These are phyloP conservation scores for Pomatostomus ruficeps DNA, from an alignment of 2,113 vertebrate species.

Conservation along the genomic window DNA sequence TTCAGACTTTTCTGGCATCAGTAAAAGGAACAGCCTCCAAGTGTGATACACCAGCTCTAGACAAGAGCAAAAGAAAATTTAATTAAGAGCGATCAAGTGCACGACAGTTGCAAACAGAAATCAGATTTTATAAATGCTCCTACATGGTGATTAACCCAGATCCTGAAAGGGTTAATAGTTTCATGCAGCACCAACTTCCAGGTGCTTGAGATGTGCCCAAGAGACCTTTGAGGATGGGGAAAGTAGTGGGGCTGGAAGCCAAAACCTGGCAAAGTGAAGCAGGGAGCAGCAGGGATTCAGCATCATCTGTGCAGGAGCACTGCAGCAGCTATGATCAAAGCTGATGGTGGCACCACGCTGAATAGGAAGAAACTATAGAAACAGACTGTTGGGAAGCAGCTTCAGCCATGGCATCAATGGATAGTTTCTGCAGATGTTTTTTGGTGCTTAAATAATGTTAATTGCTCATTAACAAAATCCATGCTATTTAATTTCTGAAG, in stretches of 20 bases:
- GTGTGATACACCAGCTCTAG: constrained; percentile 23
- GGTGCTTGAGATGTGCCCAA: neutral
- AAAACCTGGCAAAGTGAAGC: neutral
- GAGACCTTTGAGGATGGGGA: neutral
- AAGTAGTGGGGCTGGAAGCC: neutral
- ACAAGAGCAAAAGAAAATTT: constrained; percentile 10
- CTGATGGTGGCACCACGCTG: neutral
- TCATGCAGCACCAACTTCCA: neutral
- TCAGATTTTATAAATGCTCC: neutral
- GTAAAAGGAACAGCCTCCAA: constrained; percentile 30
- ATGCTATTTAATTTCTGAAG: neutral
- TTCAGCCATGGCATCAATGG: rapidly evolving
- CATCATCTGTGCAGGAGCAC: neutral
- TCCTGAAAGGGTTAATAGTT: neutral
- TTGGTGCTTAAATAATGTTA: neutral
- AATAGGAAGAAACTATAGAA: neutral
- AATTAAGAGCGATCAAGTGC: neutral
- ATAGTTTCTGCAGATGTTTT: neutral
- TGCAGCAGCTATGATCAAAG: neutral
- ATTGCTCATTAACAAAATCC: constrained; percentile 12
- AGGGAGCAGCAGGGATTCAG: neutral
- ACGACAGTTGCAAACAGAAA: constrained; percentile 20
- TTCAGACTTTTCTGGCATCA: constrained; percentile 41
- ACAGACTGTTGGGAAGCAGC: neutral
- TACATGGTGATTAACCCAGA: neutral